Percentiles rank a stretch among this genome's conserved stretches.
phyloP scores from a whole-genome alignment of 2,888 invertebrate genomes.

The Parthenolecanium corni region DNA sequence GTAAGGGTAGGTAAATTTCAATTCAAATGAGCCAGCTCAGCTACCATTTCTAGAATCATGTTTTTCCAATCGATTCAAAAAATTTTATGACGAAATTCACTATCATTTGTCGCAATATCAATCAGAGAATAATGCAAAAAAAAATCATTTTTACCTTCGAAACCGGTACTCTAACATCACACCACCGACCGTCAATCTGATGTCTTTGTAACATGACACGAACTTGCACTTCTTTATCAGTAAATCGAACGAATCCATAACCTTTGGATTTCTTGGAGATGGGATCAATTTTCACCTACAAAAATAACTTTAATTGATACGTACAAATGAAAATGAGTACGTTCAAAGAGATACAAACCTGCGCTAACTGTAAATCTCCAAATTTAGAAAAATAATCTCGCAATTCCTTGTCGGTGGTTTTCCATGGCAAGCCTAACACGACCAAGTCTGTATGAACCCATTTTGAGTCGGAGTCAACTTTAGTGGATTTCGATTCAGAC shows the following conservation, averaged over 20 bases:
- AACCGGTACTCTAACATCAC: constrained; percentile 96
- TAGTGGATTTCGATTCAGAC: constrained; percentile 60
- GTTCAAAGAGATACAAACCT: constrained; percentile 30
- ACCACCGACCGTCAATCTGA: constrained; percentile 95
- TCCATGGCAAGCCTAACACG: constrained; percentile 95
- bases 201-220: constrained; percentile 87
- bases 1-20: too few species aligned
- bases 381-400: constrained; percentile 93
- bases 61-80: too few species aligned
- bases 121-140: background rate
- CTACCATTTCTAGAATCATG: too few species aligned
- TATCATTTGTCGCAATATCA: background rate
- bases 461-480: constrained; percentile 79
- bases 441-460: constrained; percentile 91
- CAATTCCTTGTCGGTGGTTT: constrained; percentile 90
- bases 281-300: constrained; percentile 27
- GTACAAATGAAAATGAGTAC: background rate
- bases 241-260: constrained; percentile 95
- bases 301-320: background rate
- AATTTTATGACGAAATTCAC: too few species aligned
- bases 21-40: too few species aligned
- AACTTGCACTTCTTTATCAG: constrained; percentile 89
- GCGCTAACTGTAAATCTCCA: constrained; percentile 89
- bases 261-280: constrained; percentile 60
- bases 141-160: constrained; percentile 53